Base-by-base conservation (phyloP, 2,797 vertebrate genomes). In the Alauda arvensis region DNA sequence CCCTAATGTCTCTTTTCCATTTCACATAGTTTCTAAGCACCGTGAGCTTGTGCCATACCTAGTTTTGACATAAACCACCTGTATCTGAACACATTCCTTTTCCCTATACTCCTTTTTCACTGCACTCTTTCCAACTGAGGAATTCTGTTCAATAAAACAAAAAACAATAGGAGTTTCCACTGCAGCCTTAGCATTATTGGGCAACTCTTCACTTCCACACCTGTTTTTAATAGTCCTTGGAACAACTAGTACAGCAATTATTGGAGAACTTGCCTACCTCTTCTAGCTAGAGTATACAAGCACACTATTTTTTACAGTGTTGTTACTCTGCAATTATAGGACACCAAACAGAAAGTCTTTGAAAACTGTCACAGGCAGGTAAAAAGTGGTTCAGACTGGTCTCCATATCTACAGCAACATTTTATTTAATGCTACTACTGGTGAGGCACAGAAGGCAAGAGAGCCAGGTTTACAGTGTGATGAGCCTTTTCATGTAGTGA, bases 201-300 rank as follows among this genome's bases (percentile, higher is more conserved):
- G 48, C 82, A 94, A 77, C 25, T 79, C 60, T 85, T 72, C 19
- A n/a, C 37, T 78, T 90, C 71, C 75, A 84, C 84, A 91, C 84
- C 85, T 77, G 87, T 53, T 94, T 92, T 88, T 79, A 91, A 91
- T 79, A 87, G 87, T 28, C 6, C 37, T 55, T 92, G 71, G 77
- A 93, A 82, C n/a, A 81, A 79, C 39, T 12, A 90, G 51, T 57
- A 74, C n/a, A 68, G 68, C 65, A 82, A 74, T 70, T 85, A 71
- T 16, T 83, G 67, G 28, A 85, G 61, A 90, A 67, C 23, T 78
- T 65, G 65, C 68, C 75, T 89, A 72, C 71, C 51, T 68, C 65
- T 79, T 43, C 48, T 49, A 61, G 24, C 37, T 83, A 13, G 14
- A 74, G 42, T 69, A 74, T 29, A 69, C 0, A 0, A 87, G 63